Conservation (phyloP, 2,888 invertebrate genomes). For the Polyommatus iphigenia region DNA sequence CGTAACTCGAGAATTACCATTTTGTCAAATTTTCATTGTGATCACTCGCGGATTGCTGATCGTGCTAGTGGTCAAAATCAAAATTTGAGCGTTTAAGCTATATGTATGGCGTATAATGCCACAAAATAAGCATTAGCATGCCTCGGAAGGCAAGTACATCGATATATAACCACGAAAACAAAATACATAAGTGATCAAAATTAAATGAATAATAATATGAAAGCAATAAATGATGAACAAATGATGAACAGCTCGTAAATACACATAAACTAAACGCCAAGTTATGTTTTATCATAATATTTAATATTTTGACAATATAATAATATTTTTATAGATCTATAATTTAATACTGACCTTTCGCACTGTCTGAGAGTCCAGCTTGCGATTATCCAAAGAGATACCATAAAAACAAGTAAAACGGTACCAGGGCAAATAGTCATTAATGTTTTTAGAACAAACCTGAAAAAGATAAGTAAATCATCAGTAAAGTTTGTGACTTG, state of each 20-base stretch:
- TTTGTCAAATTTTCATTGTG: slow-evolving; percentile 33
- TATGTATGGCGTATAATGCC: slow-evolving; percentile 54
- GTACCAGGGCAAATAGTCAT: slow-evolving; percentile 99
- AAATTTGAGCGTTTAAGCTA: slow-evolving; percentile 22
- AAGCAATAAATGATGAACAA: slow-evolving; percentile 58
- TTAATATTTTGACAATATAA: not conserved
- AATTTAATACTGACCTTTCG: slow-evolving; percentile 89
- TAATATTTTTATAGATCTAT: not conserved
- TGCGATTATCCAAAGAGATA: slow-evolving; percentile 99
- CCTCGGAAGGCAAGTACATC: slow-evolving; percentile 65
- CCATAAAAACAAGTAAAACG: slow-evolving; percentile 99
- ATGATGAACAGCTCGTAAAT: slow-evolving; percentile 43
- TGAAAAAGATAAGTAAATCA: slow-evolving; percentile 51
- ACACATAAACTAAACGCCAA: slow-evolving; percentile 43
- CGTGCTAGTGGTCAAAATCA: not conserved
- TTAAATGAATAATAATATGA: slow-evolving; percentile 47
- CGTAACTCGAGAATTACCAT: not conserved
- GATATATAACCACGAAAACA: slow-evolving; percentile 52
- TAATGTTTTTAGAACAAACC: slow-evolving; percentile 97
- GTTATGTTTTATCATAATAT: slow-evolving; percentile 35
- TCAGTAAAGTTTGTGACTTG: not conserved
- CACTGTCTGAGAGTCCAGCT: slow-evolving; percentile 99
- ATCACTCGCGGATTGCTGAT: not conserved
- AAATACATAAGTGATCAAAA: slow-evolving; percentile 52
- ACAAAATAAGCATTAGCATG: slow-evolving; percentile 76